Percentiles rank a stretch among this genome's conserved stretches.
Evolutionary conservation across 1,140 invertebrate species (phyloP).

Genomic region (Myzus persicae): DNA sequence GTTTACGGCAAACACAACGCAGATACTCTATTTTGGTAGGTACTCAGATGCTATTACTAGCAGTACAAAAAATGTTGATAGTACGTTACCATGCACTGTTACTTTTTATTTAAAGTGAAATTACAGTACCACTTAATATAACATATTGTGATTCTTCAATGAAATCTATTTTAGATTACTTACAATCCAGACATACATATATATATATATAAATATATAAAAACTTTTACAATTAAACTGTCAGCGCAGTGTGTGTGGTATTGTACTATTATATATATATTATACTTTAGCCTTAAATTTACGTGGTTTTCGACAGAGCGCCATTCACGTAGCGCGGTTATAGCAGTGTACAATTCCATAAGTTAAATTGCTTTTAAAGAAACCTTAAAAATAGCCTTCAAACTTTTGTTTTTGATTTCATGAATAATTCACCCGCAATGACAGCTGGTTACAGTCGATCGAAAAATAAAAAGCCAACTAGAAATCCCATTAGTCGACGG

Average conservation of each 20-base stretch:
- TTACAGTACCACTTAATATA: background rate
- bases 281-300: background rate
- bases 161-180: background rate
- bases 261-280: background rate
- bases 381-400: background rate
- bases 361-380: constrained; percentile 41
- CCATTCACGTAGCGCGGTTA: background rate
- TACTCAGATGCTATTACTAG: background rate
- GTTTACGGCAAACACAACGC: background rate
- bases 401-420: constrained; percentile 40
- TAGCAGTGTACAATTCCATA: no score
- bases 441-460: background rate
- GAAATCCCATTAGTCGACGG: background rate
- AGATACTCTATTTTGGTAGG: no score
- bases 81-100: background rate
- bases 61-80: background rate
- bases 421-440: constrained; percentile 19
- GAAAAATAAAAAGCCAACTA: background rate
- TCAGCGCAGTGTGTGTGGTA: background rate
- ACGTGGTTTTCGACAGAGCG: background rate
- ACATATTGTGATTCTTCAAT: background rate
- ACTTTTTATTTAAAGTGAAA: background rate
- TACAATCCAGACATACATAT: background rate
- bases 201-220: background rate
- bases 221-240: constrained; percentile 15